Evolutionary conservation across 2,113 vertebrate genomes (phyloP).

Genomic region (Syngnathus typhle): DNA sequence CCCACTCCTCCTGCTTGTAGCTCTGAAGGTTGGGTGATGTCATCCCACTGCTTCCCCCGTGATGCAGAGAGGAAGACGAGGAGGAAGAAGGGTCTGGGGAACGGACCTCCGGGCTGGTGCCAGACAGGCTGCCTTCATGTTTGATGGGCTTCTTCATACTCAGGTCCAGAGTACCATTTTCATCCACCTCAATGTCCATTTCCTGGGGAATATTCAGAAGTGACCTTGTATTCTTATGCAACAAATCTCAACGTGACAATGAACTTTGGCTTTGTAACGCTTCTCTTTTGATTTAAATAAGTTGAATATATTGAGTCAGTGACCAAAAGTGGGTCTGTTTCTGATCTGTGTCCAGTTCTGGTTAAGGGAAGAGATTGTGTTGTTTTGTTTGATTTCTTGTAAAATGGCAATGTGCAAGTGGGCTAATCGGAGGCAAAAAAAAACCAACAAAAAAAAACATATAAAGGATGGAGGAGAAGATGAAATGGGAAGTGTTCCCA

Average conservation of each 20-base stretch:
- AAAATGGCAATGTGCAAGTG: conserved; percentile 32
- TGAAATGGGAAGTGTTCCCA: conserved; percentile 51
- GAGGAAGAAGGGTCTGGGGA: conserved; percentile 78
- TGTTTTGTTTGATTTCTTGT: conserved; percentile 10
- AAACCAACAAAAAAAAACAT: conserved; percentile 18
- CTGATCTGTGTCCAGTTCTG: conserved; percentile 27
- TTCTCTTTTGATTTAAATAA: not conserved
- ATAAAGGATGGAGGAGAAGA: conserved; percentile 36
- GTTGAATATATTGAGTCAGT: not conserved
- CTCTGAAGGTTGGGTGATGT: conserved; percentile 82
- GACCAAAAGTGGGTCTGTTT: not conserved
- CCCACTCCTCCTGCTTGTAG: conserved; percentile 94
- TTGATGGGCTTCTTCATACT: conserved; percentile 95
- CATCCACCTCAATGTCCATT: conserved; percentile 92
- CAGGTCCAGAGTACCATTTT: conserved; percentile 94
- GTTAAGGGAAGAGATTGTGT: conserved; percentile 39
- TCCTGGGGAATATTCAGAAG: conserved; percentile 64
- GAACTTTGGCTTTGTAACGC: not conserved
- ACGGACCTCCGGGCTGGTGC: conserved; percentile 80
- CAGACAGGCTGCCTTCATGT: conserved; percentile 79
- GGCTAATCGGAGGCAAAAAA: conserved; percentile 47
- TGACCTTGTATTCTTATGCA: not conserved
- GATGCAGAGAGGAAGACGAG: conserved; percentile 76
- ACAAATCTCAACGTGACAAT: not conserved
- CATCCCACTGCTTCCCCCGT: conserved; percentile 82